Conservation (phyloP, 2,888 invertebrate species). For the Ophioninae sp. region DNA sequence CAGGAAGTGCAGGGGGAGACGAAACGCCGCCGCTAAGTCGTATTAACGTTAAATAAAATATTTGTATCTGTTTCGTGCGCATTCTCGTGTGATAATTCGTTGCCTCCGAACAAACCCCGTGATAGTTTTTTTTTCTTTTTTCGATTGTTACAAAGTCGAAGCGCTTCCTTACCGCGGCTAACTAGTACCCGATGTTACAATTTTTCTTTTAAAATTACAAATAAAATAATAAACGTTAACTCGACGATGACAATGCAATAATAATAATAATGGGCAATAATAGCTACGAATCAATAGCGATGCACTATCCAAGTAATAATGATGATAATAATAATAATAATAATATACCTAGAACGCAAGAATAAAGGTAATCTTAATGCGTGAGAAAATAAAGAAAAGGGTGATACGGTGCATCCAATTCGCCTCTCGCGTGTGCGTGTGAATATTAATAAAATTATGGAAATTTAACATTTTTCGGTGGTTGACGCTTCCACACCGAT, state of each 20-base stretch:
- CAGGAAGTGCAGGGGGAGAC: conserved; percentile 1
- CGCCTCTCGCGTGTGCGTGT: conserved; percentile 45
- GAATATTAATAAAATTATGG: conserved; percentile 64
- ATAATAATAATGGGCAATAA: conserved; percentile 66
- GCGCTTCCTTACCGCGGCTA: conserved; percentile 71
- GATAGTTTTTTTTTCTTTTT: conserved; percentile 52
- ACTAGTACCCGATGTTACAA: conserved; percentile 77
- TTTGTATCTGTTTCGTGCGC: conserved; percentile 68
- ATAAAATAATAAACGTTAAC: conserved; percentile 75
- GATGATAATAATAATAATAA: conserved; percentile 57
- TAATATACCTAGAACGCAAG: conserved; percentile 70
- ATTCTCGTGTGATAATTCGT: conserved; percentile 46
- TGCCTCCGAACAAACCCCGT: conserved; percentile 43
- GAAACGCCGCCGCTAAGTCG: conserved; percentile 53
- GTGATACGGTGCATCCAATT: conserved; percentile 62
- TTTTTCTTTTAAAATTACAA: conserved; percentile 67
- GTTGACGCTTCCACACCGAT: conserved; percentile 57
- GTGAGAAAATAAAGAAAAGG: conserved; percentile 68
- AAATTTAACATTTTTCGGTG: conserved; percentile 67
- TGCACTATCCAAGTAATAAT: conserved; percentile 62
- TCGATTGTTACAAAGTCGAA: conserved; percentile 68
- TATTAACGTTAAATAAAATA: conserved; percentile 72
- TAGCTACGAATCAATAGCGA: conserved; percentile 64
- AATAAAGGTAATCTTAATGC: conserved; percentile 71
- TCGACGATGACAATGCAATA: conserved; percentile 68